Base-by-base conservation (phyloP, 2,888 invertebrate species). In the Sclerodermus sp. region DNA sequence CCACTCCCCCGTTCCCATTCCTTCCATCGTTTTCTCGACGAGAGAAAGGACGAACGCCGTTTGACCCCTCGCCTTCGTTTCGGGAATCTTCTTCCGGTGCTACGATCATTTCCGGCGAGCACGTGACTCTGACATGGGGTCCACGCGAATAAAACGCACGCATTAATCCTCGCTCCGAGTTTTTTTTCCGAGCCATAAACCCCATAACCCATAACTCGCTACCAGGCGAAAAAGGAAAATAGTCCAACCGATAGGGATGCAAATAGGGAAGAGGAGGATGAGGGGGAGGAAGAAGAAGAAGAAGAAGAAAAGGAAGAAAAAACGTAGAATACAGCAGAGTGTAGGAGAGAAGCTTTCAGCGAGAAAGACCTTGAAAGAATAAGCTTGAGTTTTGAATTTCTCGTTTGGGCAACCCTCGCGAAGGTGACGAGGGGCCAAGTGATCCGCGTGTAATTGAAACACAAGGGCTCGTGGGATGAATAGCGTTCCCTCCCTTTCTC, bases 81-180 rank as follows among this genome's bases (percentile, higher is more conserved):
- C 42, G 45, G 41, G 48, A 37, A 51, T 58, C 63, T 58, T 57
- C 52, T 64, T 60, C 64, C 60, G 64, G 52, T 49, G 54, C 47
- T 49, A 54, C 53, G 55, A 54, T 56, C 61, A 62, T 64, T 64
- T 64, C 64, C 64, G 58, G 57, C 45, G 30, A 57, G 51, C 62
- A 61, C 64, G 61, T 55, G 62, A 58, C 64, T 23, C 8, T 49
- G 51, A 30, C 37, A 16, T 42, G 51, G 54, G 51, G 39, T 39
- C 13, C 8, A 13, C 3, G 47, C 43, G 41, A 39, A 39, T 39
- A 14, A 15, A 39, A 6, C 8, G 23, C 9, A 14, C 16, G 39
- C 18, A 47, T 51, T 44, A 48, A 51, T 48, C 44, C 44, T 23
- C 48, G 31, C 37, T 41, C 5, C 36, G 48, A 3, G 23, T 23